phyloP scores from a whole-genome alignment of 2,113 vertebrate species.

The Anseranas semipalmata region DNA sequence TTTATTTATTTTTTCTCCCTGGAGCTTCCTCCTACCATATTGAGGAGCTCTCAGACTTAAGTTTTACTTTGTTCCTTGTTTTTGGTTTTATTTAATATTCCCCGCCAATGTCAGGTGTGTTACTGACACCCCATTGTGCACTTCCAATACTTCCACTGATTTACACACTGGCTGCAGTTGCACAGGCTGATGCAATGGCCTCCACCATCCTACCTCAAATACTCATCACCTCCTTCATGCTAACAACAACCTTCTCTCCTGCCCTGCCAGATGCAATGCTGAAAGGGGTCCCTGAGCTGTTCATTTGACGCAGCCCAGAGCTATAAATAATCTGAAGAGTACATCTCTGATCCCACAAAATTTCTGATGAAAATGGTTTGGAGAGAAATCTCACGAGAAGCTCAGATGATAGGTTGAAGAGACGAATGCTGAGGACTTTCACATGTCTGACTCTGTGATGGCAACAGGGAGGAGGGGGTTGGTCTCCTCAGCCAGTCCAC shows the following conservation, averaged over 20 bases:
- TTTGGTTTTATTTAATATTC: background rate
- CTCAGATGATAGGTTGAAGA: background rate
- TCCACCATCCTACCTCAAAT: background rate
- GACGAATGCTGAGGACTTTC: background rate
- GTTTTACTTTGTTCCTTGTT: background rate
- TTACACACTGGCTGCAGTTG: background rate
- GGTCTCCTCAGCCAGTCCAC: background rate
- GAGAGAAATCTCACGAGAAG: background rate
- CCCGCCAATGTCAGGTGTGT: background rate
- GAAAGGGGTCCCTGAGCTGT: background rate
- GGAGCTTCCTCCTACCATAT: background rate
- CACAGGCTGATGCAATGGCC: background rate
- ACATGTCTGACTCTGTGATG: background rate
- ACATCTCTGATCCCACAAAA: accelerated
- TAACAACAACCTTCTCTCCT: background rate
- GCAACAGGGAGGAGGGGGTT: background rate
- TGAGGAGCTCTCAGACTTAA: background rate
- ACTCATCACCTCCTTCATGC: accelerated
- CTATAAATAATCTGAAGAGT: background rate
- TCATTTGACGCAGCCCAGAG: background rate
- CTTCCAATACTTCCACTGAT: background rate
- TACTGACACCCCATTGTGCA: accelerated
- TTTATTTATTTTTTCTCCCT: no score
- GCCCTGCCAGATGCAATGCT: background rate
- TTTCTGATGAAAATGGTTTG: background rate